These are phyloP conservation scores for Anodontia alba DNA, from an alignment of 2,888 invertebrate genomes.

Conservation along the genomic window DNA sequence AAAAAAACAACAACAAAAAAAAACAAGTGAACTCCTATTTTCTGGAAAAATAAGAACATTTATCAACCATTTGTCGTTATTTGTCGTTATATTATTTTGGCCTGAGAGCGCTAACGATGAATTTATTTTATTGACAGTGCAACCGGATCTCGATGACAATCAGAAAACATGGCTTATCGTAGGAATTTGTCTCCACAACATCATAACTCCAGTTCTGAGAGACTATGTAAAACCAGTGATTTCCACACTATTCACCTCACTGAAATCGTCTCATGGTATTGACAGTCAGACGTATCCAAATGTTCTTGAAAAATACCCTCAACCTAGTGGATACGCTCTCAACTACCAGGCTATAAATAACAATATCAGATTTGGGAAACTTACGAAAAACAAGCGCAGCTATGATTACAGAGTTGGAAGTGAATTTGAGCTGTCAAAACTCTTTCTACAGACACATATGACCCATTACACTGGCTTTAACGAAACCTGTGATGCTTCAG, in stretches of 20 bases:
- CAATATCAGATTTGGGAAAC: slow-evolving; percentile 16
- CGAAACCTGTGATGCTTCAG: slow-evolving; percentile 44
- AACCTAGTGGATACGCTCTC: slow-evolving; percentile 12
- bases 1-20: too few relatives aligned
- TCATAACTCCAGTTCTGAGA: slow-evolving; percentile 43
- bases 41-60: too few relatives aligned
- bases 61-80: too few relatives aligned
- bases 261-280: slow-evolving; percentile 26
- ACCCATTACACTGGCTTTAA: slow-evolving; percentile 48
- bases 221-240: slow-evolving; percentile 25
- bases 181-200: slow-evolving; percentile 46
- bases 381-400: neutral
- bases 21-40: too few relatives aligned
- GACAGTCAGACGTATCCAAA: slow-evolving; percentile 32
- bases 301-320: slow-evolving; percentile 19
- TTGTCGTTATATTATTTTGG: too few relatives aligned
- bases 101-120: too few relatives aligned
- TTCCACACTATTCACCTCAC: slow-evolving; percentile 16
- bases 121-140: too few relatives aligned
- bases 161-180: slow-evolving; percentile 54
- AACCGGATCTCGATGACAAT: slow-evolving; percentile 21
- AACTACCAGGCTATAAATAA: slow-evolving; percentile 55
- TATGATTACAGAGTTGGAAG: slow-evolving; percentile 35
- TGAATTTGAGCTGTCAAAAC: slow-evolving; percentile 47
- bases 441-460: slow-evolving; percentile 46